These are phyloP conservation scores for Pristionchus pacificus DNA, from an alignment of 1,140 invertebrate genomes.

Conservation along the genomic window DNA sequence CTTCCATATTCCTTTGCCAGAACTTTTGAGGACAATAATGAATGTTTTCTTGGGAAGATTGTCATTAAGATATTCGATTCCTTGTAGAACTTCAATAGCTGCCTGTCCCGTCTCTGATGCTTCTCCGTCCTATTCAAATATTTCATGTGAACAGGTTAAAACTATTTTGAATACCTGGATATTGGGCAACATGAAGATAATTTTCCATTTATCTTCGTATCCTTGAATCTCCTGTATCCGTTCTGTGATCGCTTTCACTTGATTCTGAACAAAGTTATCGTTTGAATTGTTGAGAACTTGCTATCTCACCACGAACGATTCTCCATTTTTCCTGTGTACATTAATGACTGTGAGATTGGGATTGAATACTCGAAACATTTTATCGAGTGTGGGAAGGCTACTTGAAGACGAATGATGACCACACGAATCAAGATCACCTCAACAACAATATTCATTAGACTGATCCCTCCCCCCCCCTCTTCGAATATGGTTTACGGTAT, in stretches of 20 bases:
- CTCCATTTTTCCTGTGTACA: constrained; percentile 15
- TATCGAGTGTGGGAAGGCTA: constrained; percentile 21
- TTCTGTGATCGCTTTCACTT: constrained; percentile 15
- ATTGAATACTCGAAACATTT: constrained; percentile 19
- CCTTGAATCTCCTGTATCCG: constrained; percentile 9
- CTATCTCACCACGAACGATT: constrained; percentile 16
- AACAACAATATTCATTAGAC: too few relatives aligned
- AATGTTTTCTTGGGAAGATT: constrained; percentile 22
- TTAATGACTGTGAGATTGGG: constrained; percentile 14
- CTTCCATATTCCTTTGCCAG: constrained; percentile 30
- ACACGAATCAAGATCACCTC: constrained; percentile 22
- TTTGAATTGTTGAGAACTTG: not conserved
- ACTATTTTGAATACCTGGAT: constrained; percentile 22
- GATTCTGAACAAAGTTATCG: not conserved
- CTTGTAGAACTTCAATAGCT: constrained; percentile 23
- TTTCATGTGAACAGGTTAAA: not conserved
- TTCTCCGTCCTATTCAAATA: constrained; percentile 19
- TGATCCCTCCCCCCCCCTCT: too few relatives aligned
- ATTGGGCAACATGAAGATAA: constrained; percentile 23
- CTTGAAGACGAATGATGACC: constrained; percentile 16
- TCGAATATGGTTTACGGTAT: too few relatives aligned
- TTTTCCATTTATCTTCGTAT: constrained; percentile 27
- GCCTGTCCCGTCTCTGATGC: constrained; percentile 32
- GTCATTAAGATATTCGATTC: constrained; percentile 18
- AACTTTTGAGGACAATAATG: constrained; percentile 20